Conservation (phyloP, 2,888 invertebrate genomes). For the Andrena hattorfiana region DNA sequence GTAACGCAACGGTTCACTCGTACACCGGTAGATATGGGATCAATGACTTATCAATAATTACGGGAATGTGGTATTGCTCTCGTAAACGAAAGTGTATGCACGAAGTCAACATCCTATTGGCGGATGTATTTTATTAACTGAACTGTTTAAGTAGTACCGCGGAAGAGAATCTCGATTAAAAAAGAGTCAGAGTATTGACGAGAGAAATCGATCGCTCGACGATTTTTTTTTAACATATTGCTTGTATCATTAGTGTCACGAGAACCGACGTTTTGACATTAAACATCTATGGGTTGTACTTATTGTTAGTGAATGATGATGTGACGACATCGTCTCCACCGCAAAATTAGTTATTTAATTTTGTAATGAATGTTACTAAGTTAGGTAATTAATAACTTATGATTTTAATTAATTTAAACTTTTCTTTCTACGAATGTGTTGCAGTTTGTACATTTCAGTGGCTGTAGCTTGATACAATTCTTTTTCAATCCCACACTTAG, state of each 20-base stretch:
- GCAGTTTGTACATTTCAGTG: too few species aligned
- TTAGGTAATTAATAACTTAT: too few species aligned
- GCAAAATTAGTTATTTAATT: too few species aligned
- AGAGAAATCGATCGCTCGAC: background rate
- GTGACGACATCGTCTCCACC: too few species aligned
- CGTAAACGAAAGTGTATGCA: too few species aligned
- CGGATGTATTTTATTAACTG: background rate
- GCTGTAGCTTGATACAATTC: too few species aligned
- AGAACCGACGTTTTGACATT: background rate
- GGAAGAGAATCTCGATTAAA: background rate
- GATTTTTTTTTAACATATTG: background rate
- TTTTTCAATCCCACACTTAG: too few species aligned
- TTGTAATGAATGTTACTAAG: too few species aligned
- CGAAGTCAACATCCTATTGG: too few species aligned
- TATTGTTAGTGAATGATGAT: background rate
- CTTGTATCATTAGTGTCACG: background rate
- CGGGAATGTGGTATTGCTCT: background rate
- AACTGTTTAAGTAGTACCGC: background rate
- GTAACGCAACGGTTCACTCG: constrained; percentile 5
- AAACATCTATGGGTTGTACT: background rate
- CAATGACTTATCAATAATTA: background rate
- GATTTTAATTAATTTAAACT: too few species aligned
- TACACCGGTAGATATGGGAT: background rate
- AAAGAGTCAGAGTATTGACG: background rate
- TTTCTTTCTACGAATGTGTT: too few species aligned